These are phyloP conservation scores for Drosophila sucinea DNA, from an alignment of 1,140 invertebrate species.

Conservation along the genomic window DNA sequence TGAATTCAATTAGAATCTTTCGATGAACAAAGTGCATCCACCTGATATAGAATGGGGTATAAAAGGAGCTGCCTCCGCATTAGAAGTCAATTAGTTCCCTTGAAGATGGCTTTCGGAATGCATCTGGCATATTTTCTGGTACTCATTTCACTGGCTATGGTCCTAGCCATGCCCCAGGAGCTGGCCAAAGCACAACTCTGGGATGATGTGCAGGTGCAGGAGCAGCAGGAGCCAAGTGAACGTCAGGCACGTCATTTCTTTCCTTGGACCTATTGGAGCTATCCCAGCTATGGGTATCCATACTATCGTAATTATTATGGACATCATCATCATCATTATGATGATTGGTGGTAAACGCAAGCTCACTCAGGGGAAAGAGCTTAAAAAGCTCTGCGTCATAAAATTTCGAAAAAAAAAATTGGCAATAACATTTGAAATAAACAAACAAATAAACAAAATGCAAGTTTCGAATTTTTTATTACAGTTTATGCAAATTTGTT, in stretches of 20 bases:
- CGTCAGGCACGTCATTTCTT: neutral
- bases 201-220: neutral
- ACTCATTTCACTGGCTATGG: neutral
- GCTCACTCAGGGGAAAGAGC: neutral
- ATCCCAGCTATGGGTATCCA: neutral
- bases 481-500: slow-evolving; percentile 1
- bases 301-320: neutral
- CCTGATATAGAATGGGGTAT: neutral
- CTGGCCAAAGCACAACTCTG: neutral
- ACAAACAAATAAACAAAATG: slow-evolving; percentile 3
- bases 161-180: neutral
- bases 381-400: slow-evolving; percentile 4
- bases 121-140: neutral
- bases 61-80: neutral
- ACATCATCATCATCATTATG: neutral
- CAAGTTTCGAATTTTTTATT: neutral
- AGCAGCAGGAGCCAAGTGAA: neutral
- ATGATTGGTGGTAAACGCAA: neutral
- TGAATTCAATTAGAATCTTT: neutral
- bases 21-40: neutral
- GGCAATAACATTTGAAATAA: neutral
- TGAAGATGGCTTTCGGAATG: neutral
- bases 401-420: neutral
- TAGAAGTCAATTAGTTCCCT: neutral
- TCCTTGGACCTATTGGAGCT: neutral